Percentiles rank a stretch among this genome's conserved stretches.
phyloP scores from a whole-genome alignment of 2,888 invertebrate species.

The Acanthacorydalis orientalis region DNA sequence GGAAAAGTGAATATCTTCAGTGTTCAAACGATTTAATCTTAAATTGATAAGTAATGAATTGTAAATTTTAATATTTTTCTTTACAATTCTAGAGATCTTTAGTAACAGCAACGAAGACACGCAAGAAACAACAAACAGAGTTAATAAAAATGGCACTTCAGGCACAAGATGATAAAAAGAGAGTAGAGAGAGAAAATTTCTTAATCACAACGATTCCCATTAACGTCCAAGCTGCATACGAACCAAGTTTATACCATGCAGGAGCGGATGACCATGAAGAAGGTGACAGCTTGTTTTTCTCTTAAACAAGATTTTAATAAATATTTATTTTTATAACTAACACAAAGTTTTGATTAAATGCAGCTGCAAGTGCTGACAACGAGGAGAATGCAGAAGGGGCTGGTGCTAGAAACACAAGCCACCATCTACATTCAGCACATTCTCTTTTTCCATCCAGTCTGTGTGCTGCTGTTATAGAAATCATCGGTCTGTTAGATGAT shows the following conservation, averaged over 20 bases:
- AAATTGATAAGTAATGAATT: too few relatives aligned
- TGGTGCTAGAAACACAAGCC: conserved; percentile 51
- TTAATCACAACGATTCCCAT: conserved; percentile 91
- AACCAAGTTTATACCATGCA: conserved; percentile 76
- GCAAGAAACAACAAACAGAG: conserved; percentile 98
- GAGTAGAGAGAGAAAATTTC: conserved; percentile 89
- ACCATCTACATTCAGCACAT: conserved; percentile 81
- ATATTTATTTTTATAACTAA: neutral
- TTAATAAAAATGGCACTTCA: conserved; percentile 88
- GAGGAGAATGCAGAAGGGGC: conserved; percentile 44
- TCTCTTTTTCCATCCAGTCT: conserved; percentile 93
- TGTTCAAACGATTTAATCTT: neutral
- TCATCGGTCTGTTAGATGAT: conserved; percentile 88
- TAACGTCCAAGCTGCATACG: conserved; percentile 87
- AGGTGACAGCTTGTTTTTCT: conserved; percentile 34
- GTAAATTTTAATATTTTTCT: conserved; percentile 6
- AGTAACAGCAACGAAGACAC: conserved; percentile 95
- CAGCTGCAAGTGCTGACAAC: conserved; percentile 26
- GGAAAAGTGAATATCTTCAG: neutral
- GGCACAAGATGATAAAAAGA: conserved; percentile 88
- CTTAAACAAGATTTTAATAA: too few relatives aligned
- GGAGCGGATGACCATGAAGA: conserved; percentile 75
- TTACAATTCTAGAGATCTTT: conserved; percentile 52
- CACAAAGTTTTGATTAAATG: neutral
- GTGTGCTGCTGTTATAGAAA: conserved; percentile 89